Evolutionary conservation across 2,113 vertebrate species (phyloP), one percentile per base, ranked within the genome.

Genomic region (Abramis brama): DNA sequence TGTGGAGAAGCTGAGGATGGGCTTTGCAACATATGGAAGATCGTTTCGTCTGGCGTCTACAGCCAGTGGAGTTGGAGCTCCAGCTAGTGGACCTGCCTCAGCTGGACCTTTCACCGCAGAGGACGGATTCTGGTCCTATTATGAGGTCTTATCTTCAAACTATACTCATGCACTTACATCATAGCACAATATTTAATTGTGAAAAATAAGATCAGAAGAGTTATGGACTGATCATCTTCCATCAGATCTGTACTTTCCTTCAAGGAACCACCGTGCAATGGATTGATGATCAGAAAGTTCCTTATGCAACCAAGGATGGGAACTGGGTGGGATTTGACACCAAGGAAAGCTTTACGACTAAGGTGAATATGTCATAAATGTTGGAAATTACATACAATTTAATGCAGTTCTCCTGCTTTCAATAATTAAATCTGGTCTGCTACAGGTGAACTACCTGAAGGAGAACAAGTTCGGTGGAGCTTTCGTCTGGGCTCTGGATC

Each of bases 311-410:
- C 23, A 94, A 93, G 82, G 94, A 33, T 4, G 3, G 78, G 25
- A 88, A 93, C 55, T 96, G 95, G 95, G 93, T 95, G 86, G 95
- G 94, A 55, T 96, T 95, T 84, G 96, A 96, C 59, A 92, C 91
- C 68, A 84, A 25, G n/a, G 25, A 82, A 64, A 97, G 95, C 87
- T 95, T 88, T 90, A 80, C 83, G 68, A 90, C 91, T 84, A 96
- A 96, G 94, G 96, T 96, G 88, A 84, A n/a, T 59, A 39, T 39
- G 2, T 23, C 1, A 11, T 2, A 11, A 13, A 47, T 50, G 57
- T 79, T 33, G 39, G 15, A 4, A 71, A 23, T 43, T n/a, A 43
- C 3, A 19, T 55, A 6, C 30, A 52, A 0, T 11, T 27, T 30
- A 77, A 77, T 23, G 17, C 45, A 77, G 4, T 17, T 52, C 47